These are phyloP conservation scores for Harlomillsia oculata DNA, from an alignment of 1,140 invertebrate genomes.

Conservation along the genomic window DNA sequence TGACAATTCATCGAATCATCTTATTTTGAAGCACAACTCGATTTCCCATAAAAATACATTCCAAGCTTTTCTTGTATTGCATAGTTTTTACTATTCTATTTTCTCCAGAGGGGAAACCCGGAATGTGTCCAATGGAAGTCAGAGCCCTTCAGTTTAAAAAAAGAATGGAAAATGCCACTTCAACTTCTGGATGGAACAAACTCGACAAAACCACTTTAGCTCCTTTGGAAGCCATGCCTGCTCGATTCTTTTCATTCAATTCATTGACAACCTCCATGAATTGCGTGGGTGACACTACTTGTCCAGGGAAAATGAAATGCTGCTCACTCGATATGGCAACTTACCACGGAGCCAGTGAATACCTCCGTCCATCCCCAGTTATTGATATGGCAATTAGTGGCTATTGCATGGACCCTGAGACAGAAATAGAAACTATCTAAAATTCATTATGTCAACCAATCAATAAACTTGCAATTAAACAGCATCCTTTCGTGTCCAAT, in stretches of 20 bases:
- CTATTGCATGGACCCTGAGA: not conserved
- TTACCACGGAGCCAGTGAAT: not conserved
- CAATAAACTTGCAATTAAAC: no score
- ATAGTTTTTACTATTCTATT: no score
- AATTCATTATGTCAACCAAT: no score
- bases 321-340: not conserved
- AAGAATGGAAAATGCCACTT: not conserved
- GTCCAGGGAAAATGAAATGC: slow-evolving; percentile 19
- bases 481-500: no score
- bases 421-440: no score
- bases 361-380: no score
- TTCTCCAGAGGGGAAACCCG: slow-evolving; percentile 8
- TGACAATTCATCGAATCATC: not conserved
- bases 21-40: no score
- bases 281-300: slow-evolving; percentile 10
- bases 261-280: not conserved
- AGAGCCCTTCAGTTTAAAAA: not conserved
- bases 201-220: not conserved
- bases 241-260: not conserved
- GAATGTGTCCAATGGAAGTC: slow-evolving; percentile 7
- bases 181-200: not conserved
- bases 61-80: no score
- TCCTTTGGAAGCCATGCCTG: not conserved
- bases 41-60: no score
- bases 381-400: not conserved